Evolutionary conservation across 30 jellyfish, hydroid and myxozoan genomes (phyloP).

Genomic region (Morbakka virulenta): DNA sequence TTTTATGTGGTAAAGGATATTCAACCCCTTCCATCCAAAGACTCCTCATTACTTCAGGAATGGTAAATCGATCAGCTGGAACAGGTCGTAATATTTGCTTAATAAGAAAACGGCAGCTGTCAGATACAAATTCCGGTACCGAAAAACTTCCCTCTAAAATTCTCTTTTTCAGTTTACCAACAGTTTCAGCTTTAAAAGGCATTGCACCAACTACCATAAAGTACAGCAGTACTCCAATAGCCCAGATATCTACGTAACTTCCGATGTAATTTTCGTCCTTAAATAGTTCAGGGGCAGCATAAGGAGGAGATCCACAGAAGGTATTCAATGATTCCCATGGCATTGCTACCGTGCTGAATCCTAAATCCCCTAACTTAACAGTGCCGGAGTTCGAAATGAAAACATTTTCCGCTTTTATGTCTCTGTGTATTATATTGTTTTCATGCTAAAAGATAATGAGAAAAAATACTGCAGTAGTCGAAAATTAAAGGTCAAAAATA

Average conservation of each 20-base stretch:
- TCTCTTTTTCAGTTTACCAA: slow-evolving; percentile 77
- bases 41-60: slow-evolving; percentile 77
- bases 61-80: slow-evolving; percentile 77
- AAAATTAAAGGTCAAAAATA: too few species aligned
- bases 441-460: slow-evolving; percentile 90
- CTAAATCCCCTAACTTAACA: slow-evolving; percentile 89
- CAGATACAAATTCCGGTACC: slow-evolving; percentile 83
- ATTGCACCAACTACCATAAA: slow-evolving; percentile 91
- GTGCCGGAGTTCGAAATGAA: slow-evolving; percentile 73
- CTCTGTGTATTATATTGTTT: slow-evolving; percentile 86
- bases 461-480: too few species aligned
- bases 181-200: slow-evolving; percentile 98
- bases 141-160: slow-evolving; percentile 76
- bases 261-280: slow-evolving; percentile 90
- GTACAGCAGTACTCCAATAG: slow-evolving; percentile 81
- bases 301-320: slow-evolving; percentile 96
- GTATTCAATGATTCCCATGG: slow-evolving; percentile 81
- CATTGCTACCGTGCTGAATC: slow-evolving; percentile 80
- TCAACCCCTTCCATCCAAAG: slow-evolving; percentile 88
- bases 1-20: slow-evolving; percentile 53
- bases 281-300: slow-evolving; percentile 97
- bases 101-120: slow-evolving; percentile 64
- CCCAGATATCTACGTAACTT: slow-evolving; percentile 88
- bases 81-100: slow-evolving; percentile 71
- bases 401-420: slow-evolving; percentile 91